Conservation (phyloP, 2,113 vertebrate genomes). For the Herpetotheres cachinnans region DNA sequence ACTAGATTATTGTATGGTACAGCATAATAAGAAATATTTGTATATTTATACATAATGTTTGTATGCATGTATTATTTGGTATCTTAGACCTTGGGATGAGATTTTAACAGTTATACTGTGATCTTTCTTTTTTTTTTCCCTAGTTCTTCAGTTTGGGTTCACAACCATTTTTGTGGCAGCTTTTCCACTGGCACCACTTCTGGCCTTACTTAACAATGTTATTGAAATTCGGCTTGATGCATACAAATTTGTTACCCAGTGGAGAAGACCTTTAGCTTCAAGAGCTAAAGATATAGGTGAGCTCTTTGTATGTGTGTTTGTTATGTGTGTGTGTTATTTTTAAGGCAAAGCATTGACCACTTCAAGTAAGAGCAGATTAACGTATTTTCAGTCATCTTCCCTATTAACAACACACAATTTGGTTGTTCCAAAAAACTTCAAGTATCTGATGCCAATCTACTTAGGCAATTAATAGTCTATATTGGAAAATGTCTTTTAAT, state of each 20-base stretch:
- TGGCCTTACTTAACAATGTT: conserved; percentile 94
- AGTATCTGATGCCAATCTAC: background rate
- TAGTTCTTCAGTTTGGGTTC: conserved; percentile 96
- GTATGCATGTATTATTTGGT: background rate
- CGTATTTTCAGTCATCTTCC: background rate
- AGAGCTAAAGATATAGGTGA: conserved; percentile 96
- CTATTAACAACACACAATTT: background rate
- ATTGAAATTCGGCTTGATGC: conserved; percentile 96
- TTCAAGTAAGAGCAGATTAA: background rate
- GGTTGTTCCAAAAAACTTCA: background rate
- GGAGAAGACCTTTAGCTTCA: conserved; percentile 90
- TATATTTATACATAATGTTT: background rate
- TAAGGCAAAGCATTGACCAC: background rate
- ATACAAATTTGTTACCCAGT: conserved; percentile 97
- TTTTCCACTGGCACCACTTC: conserved; percentile 92
- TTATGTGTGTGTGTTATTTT: background rate
- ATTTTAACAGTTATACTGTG: background rate
- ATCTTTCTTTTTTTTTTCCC: background rate
- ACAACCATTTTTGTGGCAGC: conserved; percentile 97
- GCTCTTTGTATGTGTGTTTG: background rate
- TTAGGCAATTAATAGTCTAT: background rate
- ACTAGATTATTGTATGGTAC: background rate
- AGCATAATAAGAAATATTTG: background rate
- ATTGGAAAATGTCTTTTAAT: background rate
- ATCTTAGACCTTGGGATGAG: background rate